phyloP scores from a whole-genome alignment of 1,140 invertebrate species.

The Zeugodacus cucurbitae region DNA sequence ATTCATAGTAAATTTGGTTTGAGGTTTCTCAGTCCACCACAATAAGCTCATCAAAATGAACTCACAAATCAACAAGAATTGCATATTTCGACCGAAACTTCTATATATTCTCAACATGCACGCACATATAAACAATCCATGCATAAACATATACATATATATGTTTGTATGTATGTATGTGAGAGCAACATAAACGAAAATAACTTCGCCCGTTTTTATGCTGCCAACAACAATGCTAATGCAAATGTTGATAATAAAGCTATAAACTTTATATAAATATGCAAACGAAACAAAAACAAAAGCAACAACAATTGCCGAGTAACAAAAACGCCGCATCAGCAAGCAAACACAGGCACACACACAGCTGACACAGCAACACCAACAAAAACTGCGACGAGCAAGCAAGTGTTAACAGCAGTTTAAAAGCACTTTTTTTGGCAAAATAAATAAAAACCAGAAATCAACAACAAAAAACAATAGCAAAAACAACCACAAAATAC shows the following conservation, averaged over 20 bases:
- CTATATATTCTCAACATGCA: not conserved
- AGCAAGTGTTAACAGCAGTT: not conserved
- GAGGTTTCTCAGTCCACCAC: no score
- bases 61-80: no score
- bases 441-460: not conserved
- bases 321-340: not conserved
- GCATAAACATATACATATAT: no score
- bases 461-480: not conserved
- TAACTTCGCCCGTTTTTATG: not conserved
- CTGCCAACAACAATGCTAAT: not conserved
- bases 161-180: not conserved
- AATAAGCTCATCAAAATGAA: no score
- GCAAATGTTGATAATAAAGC: not conserved
- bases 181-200: not conserved
- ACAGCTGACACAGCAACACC: not conserved
- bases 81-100: not conserved
- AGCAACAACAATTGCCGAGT: not conserved
- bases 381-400: not conserved
- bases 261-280: not conserved
- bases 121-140: not conserved
- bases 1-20: no score
- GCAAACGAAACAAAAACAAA: not conserved
- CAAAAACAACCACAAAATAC: not conserved
- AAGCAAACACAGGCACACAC: not conserved
- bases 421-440: constrained; percentile 1